Evolutionary conservation across 2,888 invertebrate species (phyloP).

Genomic region (Lottia gigantea): DNA sequence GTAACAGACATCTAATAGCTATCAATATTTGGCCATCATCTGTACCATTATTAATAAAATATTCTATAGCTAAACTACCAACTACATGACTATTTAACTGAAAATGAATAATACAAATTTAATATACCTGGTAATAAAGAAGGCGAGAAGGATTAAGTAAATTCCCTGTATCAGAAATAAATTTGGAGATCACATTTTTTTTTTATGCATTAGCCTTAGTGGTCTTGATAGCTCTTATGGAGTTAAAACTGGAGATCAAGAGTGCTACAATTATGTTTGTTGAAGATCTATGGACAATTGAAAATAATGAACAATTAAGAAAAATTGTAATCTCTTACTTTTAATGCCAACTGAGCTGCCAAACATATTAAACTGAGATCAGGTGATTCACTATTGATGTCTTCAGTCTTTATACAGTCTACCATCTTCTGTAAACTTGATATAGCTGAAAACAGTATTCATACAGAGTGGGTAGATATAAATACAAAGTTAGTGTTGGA

Average conservation of each 20-base stretch:
- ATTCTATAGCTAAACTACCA: constrained; percentile 50
- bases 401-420: constrained; percentile 23
- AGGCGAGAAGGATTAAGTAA: no score
- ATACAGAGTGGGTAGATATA: no score
- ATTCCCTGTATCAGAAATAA: no score
- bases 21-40: constrained; percentile 51
- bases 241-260: no score
- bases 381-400: constrained; percentile 22
- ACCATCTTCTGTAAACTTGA: constrained; percentile 34
- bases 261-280: no score
- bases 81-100: constrained; percentile 42
- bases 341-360: constrained; percentile 60
- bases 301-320: no score
- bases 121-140: not conserved
- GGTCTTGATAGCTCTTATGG: no score
- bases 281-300: no score
- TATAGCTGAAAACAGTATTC: constrained; percentile 20
- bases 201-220: no score
- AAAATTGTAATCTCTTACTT: constrained; percentile 48
- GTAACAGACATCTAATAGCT: constrained; percentile 53
- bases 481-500: no score
- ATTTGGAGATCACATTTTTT: no score
- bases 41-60: constrained; percentile 44
- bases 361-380: constrained; percentile 53
- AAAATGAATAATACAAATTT: constrained; percentile 13